Conservation (phyloP, 2,888 invertebrate species). For the Cantharis nigra region DNA sequence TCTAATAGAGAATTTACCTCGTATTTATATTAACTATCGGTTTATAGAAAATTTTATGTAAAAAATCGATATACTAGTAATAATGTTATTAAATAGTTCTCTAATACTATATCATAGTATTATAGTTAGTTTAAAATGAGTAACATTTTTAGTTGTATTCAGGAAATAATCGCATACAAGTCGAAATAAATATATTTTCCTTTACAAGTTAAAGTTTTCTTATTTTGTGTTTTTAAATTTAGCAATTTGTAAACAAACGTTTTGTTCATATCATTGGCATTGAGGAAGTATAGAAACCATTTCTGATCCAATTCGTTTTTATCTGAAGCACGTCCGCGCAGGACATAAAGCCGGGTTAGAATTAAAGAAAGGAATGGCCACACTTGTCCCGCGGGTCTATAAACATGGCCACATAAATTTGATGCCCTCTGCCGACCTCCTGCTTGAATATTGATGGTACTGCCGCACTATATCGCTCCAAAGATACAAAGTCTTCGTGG, state of each 20-base stretch:
- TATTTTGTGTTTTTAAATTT: neutral
- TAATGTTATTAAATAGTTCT: no score
- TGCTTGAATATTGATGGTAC: constrained; percentile 56
- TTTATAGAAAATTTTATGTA: no score
- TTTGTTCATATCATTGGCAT: constrained; percentile 14
- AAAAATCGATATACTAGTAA: no score
- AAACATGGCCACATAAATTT: constrained; percentile 59
- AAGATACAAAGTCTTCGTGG: constrained; percentile 38
- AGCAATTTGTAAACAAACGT: constrained; percentile 21
- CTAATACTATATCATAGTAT: neutral
- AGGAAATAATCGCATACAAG: neutral
- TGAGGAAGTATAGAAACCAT: constrained; percentile 27
- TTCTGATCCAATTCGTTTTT: constrained; percentile 30
- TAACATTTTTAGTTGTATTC: neutral
- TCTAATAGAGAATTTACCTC: no score
- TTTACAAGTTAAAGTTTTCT: neutral
- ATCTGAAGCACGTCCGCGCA: constrained; percentile 51
- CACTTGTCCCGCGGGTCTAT: constrained; percentile 57
- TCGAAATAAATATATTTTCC: neutral
- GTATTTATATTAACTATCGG: no score
- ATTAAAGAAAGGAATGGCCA: constrained; percentile 57
- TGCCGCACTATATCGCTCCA: constrained; percentile 51
- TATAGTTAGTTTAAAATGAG: neutral
- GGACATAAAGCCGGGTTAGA: constrained; percentile 55
- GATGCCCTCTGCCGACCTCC: constrained; percentile 53